Evolutionary conservation across 2,888 invertebrate species (phyloP), one percentile per base, ranked within the genome.

Genomic region (Acanthacorydalis orientalis): DNA sequence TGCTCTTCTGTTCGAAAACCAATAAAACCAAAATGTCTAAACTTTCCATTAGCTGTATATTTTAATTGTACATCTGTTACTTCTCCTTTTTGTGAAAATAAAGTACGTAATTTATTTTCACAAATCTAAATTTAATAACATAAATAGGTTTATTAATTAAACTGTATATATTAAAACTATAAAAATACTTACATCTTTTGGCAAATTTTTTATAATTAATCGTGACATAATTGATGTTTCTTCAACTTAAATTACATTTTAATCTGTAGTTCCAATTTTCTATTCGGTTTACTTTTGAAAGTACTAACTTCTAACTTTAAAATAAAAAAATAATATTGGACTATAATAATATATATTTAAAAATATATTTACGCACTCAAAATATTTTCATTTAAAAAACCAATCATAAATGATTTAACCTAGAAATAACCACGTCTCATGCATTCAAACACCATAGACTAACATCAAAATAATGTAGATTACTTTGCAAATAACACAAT

Each of bases 31-130:
- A 97, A 97, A 57, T 85, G 82, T 50, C 97, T 74, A 63, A 97
- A 97, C 60, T 80, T 81, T 8, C 96, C 95, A 69, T 89, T 83
- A 55, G 82, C 77, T 1, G 90, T 91, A 59, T 85, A 95, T 64
- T 96, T 97, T 7, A 97, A 66, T 57, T 91, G 88, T 7, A 95
- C 77, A 68, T 98, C 97, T 7, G 96, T 97, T 8, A 98, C 79
- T 52, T 77, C 76, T 16, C 93, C 93, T 59, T 85, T 83, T 56
- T 78, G 65, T 44, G 79, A 73, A 63, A 96, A 95, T 47, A 83
- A 62, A 54, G 80, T 74, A 55, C 77, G 77, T 11, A 96, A 63
- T 60, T 80, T 80, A 1, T 83, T 78, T 52, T 83, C 83, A 11
- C 80, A 84, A 53, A 86, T 77, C 91, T 92, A 59, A n/a, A 62